Base-by-base conservation (phyloP, 53 echinoderm and acorn worm species). In the Holothuria scabra region DNA sequence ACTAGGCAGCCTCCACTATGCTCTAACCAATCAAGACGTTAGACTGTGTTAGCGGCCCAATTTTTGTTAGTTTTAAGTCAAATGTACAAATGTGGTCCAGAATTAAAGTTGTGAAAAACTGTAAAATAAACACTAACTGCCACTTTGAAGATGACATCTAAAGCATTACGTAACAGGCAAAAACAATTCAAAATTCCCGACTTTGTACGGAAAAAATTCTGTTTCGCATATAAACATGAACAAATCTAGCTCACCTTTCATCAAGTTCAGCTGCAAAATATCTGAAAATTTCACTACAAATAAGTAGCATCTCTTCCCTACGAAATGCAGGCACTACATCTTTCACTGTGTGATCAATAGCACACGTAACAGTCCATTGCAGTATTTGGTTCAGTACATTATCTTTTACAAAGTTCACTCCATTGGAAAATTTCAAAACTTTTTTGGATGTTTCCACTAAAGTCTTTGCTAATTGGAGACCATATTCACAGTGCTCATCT, bases 211-310 rank as follows among this genome's bases (percentile, higher is more conserved):
- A n/a, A n/a, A n/a, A n/a, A n/a, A n/a, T n/a, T n/a, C n/a, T n/a
- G n/a, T n/a, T n/a, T n/a, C n/a, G n/a, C n/a, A n/a, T n/a, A n/a
- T n/a, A n/a, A n/a, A n/a, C n/a, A 52, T 16, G 14, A 16, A 16
- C 14, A 52, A 52, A 16, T 8, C 14, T 52, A 9, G 24, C 72
- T 72, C 20, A 72, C 72, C 21, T 28, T 16, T 72, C 25, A 44
- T 72, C 72, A 9, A 72, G 72, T 46, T 72, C 44, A n/a, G 46
- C 41, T 46, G 48, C 72, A n/a, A 72, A 30, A 48, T 72, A 10
- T n/a, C 48, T 44, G 23, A 41, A 46, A 10, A 72, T 72, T 72
- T 46, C 72, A 72, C 72, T 46, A 48, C 46, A 72, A 24, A n/a
- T 34, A 8, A 44, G n/a, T 28, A 72, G 72, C 46, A 72, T 72